These are phyloP conservation scores for Sigmodon hispidus DNA, from an alignment of 2,113 vertebrate species.

Conservation along the genomic window DNA sequence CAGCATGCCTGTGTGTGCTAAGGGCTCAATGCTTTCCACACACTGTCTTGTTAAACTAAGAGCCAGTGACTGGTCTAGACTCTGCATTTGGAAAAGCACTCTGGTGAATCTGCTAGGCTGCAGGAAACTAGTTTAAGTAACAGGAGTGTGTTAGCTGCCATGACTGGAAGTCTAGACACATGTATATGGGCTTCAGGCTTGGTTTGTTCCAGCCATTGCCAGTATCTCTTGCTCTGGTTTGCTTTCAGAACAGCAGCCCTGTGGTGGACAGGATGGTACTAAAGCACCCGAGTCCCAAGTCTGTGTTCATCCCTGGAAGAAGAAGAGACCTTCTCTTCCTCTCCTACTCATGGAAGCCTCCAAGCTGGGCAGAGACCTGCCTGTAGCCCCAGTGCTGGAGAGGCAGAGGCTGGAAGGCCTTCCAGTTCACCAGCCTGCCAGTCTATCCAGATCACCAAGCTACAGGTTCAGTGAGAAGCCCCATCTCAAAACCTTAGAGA, in stretches of 20 bases:
- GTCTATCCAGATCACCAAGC: background rate
- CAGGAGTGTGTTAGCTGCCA: background rate
- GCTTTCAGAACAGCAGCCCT: background rate
- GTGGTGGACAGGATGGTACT: background rate
- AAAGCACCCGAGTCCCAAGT: background rate
- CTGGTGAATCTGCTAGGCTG: background rate
- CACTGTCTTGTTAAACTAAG: background rate
- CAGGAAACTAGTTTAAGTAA: background rate
- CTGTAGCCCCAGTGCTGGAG: background rate
- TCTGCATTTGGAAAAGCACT: no score
- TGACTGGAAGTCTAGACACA: no score
- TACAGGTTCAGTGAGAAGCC: background rate
- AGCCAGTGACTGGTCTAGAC: background rate
- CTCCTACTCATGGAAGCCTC: background rate
- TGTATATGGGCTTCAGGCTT: background rate
- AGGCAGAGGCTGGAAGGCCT: background rate
- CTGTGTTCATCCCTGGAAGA: background rate
- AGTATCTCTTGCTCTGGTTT: background rate
- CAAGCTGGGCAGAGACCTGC: background rate
- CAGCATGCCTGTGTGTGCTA: background rate
- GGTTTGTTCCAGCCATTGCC: background rate
- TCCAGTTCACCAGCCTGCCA: no score
- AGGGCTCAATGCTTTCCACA: background rate
- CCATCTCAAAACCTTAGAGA: background rate
- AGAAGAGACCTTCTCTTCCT: background rate